A percentile compares a stretch with the other conserved stretches of the same genome.
Conservation (phyloP, 2,113 vertebrate genomes). For the Xiphias gladius region DNA sequence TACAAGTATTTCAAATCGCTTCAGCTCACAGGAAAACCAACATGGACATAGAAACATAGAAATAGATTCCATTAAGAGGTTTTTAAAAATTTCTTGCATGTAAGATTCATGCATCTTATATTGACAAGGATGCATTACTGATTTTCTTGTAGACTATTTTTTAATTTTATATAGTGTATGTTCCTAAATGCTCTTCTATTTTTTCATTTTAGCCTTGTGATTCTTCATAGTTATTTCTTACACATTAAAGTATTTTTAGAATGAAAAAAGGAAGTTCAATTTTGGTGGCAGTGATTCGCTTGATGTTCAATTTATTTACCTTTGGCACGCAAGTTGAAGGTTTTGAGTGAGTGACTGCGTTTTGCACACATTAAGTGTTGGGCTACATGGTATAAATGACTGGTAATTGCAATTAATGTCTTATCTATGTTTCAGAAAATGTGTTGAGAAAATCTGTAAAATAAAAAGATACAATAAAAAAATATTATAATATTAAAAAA, state of each 20-base stretch:
- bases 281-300: background rate
- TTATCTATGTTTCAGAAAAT: background rate
- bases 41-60: background rate
- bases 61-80: background rate
- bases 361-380: constrained; percentile 4
- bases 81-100: too few relatives aligned
- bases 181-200: background rate
- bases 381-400: background rate
- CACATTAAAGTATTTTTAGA: background rate
- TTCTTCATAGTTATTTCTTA: background rate
- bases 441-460: background rate
- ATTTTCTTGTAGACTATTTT: background rate
- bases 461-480: background rate
- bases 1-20: background rate
- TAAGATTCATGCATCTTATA: background rate
- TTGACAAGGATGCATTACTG: background rate
- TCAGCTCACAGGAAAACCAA: background rate
- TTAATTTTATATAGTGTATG: background rate
- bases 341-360: background rate
- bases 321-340: background rate
- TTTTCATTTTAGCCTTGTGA: background rate
- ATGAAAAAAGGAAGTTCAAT: too few relatives aligned
- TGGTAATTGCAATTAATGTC: background rate
- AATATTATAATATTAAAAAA: too few relatives aligned
- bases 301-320: background rate